phyloP scores from a whole-genome alignment of 2,113 vertebrate genomes.

The Peromyscus maniculatus region DNA sequence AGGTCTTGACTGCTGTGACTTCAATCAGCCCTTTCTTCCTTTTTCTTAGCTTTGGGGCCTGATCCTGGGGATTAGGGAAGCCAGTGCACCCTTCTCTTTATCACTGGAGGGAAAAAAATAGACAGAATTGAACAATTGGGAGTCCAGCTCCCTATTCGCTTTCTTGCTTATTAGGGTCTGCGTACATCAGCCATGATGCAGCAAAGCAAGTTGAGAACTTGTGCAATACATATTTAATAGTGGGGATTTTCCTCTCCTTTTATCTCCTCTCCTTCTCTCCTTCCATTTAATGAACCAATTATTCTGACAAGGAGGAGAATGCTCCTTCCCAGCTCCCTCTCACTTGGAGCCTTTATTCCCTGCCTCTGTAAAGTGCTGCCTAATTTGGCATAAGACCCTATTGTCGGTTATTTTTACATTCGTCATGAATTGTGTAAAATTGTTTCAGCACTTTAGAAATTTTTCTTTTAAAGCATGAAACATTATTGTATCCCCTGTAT shows the following conservation, averaged over 20 bases:
- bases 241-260: slow-evolving; percentile 77
- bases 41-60: slow-evolving; percentile 65
- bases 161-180: slow-evolving; percentile 73
- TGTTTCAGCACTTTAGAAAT: slow-evolving; percentile 80
- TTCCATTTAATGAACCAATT: slow-evolving; percentile 85
- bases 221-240: slow-evolving; percentile 73
- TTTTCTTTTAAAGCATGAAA: slow-evolving; percentile 73
- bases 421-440: slow-evolving; percentile 80
- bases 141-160: slow-evolving; percentile 62
- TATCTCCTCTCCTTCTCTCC: slow-evolving; percentile 76
- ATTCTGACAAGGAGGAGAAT: slow-evolving; percentile 82
- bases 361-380: slow-evolving; percentile 82
- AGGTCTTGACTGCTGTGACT: slow-evolving; percentile 80
- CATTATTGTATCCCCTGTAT: slow-evolving; percentile 64
- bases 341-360: slow-evolving; percentile 81
- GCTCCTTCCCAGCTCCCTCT: slow-evolving; percentile 75
- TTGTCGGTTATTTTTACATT: slow-evolving; percentile 84
- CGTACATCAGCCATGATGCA: slow-evolving; percentile 57
- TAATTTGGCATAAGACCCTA: slow-evolving; percentile 85
- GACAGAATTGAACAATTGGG: slow-evolving; percentile 68
- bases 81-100: slow-evolving; percentile 64
- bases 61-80: slow-evolving; percentile 71
- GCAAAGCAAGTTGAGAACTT: slow-evolving; percentile 68
- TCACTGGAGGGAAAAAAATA: neutral
- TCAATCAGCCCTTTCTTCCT: slow-evolving; percentile 80